Conservation (phyloP, 2,797 vertebrate species). For the Arremon aurantiirostris region DNA sequence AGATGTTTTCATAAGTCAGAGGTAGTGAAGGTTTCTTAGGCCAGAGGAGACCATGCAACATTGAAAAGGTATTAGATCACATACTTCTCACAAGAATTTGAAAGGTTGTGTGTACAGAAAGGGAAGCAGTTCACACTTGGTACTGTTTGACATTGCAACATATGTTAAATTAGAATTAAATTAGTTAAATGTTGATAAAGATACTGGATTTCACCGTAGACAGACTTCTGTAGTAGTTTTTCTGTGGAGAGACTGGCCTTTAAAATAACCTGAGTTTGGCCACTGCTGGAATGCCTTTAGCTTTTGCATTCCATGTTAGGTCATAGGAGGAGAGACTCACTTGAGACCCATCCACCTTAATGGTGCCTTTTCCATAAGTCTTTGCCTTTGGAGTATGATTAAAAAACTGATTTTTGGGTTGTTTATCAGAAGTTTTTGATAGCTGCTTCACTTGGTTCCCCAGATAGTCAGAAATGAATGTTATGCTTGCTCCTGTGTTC, state of each 20-base stretch:
- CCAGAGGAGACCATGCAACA: not conserved
- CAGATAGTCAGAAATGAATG: not conserved
- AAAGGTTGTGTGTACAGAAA: not conserved
- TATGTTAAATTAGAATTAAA: not conserved
- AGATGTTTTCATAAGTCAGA: not conserved
- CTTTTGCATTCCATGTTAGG: accelerated
- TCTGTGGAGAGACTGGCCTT: not conserved
- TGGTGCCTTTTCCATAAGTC: not conserved
- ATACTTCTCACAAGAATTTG: not conserved
- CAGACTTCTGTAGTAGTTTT: not conserved
- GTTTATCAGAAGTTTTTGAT: not conserved
- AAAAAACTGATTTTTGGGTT: not conserved
- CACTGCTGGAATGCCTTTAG: not conserved
- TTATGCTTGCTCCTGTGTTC: not conserved
- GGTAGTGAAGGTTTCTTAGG: not conserved
- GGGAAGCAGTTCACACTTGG: not conserved
- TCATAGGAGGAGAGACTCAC: accelerated
- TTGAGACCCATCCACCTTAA: not conserved
- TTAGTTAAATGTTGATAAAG: not conserved
- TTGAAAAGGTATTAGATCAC: not conserved
- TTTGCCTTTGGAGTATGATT: not conserved
- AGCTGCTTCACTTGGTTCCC: not conserved
- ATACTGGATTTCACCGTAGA: not conserved
- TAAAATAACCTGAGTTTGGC: not conserved
- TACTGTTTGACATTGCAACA: not conserved